phyloP scores from a whole-genome alignment of 92 coral and sea anemone genomes.

The Chrysogorgia sp. region DNA sequence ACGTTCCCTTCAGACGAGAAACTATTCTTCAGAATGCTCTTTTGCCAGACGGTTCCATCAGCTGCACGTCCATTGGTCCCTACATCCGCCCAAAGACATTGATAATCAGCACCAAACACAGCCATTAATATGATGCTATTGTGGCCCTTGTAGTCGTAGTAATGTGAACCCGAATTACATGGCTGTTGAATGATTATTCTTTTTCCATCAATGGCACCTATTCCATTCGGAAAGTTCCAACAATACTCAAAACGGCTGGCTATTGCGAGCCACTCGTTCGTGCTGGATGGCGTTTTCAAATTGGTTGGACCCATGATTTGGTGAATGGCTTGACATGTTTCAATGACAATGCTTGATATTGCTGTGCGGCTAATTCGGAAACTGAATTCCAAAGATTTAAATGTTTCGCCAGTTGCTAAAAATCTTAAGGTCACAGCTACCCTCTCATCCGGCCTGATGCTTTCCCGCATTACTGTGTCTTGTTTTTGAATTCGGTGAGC shows the following conservation, averaged over 20 bases:
- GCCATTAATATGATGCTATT: not conserved
- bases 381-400: not conserved
- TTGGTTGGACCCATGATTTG: not conserved
- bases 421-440: no score
- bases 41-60: not conserved
- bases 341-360: not conserved
- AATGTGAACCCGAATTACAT: no score
- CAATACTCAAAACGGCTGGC: not conserved
- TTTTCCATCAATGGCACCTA: constrained; percentile 13
- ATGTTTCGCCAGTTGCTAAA: no score
- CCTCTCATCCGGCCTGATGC: not conserved
- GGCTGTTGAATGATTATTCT: constrained; percentile 2
- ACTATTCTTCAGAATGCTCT: not conserved
- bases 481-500: no score
- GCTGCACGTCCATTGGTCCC: constrained; percentile 3
- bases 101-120: no score
- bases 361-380: not conserved
- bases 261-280: not conserved
- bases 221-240: not conserved
- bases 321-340: not conserved
- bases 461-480: not conserved
- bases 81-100: no score
- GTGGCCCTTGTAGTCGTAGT: not conserved
- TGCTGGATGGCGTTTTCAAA: not conserved
- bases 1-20: not conserved